Evolutionary conservation across 2,888 invertebrate species (phyloP).

Genomic region (Phengaris arion): DNA sequence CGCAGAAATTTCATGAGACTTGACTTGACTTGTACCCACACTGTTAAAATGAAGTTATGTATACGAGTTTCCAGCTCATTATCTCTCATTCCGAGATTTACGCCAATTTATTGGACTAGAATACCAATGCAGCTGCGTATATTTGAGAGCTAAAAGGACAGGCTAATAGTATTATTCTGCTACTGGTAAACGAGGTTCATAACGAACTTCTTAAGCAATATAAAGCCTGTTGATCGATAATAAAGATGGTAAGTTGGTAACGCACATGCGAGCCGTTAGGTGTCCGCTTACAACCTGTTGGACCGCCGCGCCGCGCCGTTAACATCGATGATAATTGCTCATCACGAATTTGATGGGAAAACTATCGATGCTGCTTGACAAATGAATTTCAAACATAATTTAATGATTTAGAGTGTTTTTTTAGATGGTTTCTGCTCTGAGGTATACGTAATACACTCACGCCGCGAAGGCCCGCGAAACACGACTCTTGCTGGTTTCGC

Average conservation of each 20-base stretch:
- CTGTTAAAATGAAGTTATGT: too few relatives aligned
- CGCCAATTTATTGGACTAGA: too few relatives aligned
- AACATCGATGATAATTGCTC: slow-evolving; percentile 7
- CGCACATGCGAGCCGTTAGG: slow-evolving; percentile 7
- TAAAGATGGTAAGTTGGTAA: slow-evolving; percentile 3
- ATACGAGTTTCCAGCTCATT: too few relatives aligned
- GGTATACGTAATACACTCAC: neutral
- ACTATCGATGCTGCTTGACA: neutral
- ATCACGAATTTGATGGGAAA: neutral
- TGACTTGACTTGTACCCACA: too few relatives aligned
- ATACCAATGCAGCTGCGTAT: too few relatives aligned
- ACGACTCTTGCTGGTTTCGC: too few relatives aligned
- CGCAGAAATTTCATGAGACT: too few relatives aligned
- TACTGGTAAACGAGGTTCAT: neutral
- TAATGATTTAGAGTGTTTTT: neutral
- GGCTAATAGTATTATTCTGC: neutral
- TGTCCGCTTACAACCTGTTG: slow-evolving; percentile 6
- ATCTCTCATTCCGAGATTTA: too few relatives aligned
- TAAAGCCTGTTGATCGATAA: neutral
- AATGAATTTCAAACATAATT: neutral
- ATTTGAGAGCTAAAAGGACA: too few relatives aligned
- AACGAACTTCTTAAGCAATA: neutral
- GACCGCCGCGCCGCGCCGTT: neutral
- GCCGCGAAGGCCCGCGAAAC: too few relatives aligned
- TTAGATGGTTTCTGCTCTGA: neutral